Percentiles rank a stretch among this genome's conserved stretches.
Evolutionary conservation across 2,113 vertebrate genomes (phyloP).

Genomic region (Egretta garzetta): DNA sequence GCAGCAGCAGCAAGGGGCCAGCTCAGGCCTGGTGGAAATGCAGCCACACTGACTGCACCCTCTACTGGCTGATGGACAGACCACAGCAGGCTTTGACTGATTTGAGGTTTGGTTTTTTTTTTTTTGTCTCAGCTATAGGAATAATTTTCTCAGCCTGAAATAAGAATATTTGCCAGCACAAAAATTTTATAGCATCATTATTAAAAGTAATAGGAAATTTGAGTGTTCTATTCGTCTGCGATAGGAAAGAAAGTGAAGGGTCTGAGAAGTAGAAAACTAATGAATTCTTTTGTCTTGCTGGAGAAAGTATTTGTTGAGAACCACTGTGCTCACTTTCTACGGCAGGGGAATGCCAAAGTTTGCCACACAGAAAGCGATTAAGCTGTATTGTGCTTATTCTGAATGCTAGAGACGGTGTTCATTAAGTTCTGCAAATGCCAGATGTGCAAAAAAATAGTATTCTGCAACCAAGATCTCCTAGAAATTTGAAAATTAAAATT

Average conservation of each 20-base stretch:
- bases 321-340: not conserved
- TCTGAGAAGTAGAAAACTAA: not conserved
- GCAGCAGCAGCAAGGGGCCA: not conserved
- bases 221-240: not conserved
- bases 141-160: not conserved
- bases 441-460: not conserved
- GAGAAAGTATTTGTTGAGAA: not conserved
- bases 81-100: not conserved
- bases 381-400: not conserved
- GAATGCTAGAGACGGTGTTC: not conserved
- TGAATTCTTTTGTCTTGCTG: not conserved
- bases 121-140: not conserved
- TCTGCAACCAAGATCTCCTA: not conserved
- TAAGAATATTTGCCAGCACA: not conserved
- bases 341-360: not conserved
- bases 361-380: not conserved
- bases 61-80: slow-evolving; percentile 52
- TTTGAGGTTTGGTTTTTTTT: not conserved
- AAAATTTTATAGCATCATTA: not conserved
- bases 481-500: slow-evolving; percentile 53
- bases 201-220: not conserved
- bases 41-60: slow-evolving; percentile 46
- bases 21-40: not conserved
- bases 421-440: slow-evolving; percentile 50
- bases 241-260: not conserved